These are phyloP conservation scores for Haemorhous mexicanus DNA, from an alignment of 2,113 vertebrate species.

Conservation along the genomic window DNA sequence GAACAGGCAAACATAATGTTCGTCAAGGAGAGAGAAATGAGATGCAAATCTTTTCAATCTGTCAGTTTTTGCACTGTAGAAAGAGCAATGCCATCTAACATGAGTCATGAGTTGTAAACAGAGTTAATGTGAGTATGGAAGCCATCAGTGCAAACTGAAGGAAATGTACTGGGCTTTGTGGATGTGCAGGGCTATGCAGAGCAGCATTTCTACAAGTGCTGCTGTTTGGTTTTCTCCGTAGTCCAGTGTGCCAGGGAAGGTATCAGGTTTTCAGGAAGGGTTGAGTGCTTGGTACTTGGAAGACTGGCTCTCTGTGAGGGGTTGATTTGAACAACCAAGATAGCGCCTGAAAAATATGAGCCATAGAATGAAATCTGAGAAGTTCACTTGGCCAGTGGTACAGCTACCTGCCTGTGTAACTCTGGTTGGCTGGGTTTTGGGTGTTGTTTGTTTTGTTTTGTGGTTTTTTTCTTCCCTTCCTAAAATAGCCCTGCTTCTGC, in stretches of 20 bases:
- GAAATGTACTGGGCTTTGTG: background rate
- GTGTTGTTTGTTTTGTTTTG: background rate
- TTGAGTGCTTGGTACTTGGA: background rate
- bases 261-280: background rate
- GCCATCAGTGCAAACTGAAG: fast-evolving
- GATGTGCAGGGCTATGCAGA: background rate
- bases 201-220: background rate
- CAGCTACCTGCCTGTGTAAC: background rate
- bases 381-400: background rate
- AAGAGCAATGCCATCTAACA: background rate
- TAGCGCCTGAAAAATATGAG: background rate
- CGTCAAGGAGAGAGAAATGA: background rate
- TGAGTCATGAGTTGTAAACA: background rate
- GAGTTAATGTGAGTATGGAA: background rate
- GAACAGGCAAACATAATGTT: background rate
- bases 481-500: background rate
- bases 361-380: background rate
- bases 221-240: background rate
- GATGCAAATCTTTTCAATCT: background rate
- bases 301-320: background rate
- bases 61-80: background rate
- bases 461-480: background rate
- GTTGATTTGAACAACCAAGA: background rate
- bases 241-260: background rate
- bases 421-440: background rate